Base-by-base conservation (phyloP, 2,113 vertebrate species). In the Thomomys bottae region DNA sequence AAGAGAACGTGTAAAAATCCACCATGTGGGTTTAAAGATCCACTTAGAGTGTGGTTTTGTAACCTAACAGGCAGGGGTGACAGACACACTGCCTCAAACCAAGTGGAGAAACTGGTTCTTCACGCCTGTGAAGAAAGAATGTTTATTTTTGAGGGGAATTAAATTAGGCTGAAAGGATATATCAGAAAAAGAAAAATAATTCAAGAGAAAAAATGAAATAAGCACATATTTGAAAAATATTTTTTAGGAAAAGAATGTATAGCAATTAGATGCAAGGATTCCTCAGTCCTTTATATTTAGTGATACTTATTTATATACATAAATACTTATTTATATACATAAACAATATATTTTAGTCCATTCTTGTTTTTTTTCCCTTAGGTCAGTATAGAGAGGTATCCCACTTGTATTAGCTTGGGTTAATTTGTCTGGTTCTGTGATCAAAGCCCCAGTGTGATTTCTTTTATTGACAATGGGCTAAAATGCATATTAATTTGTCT, bases 401-500 rank as follows among this genome's bases (percentile, higher is more conserved):
- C 87, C 2, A 0, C 78, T 73, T 1, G 1, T 40, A 54, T 45
- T n/a, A 81, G 73, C 63, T 61, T 54, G 49, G 86, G 3, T 67
- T 92, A 91, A 28, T 9, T 40, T 80, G 89, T 90, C 63, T 94
- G 30, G 26, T 88, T 95, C 87, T 94, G 80, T 67, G 64, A 84
- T 94, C 92, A 90, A 12, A 84, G 73, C 73, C 85, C 61, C 73
- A 85, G 88, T 95, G 70, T 81, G 59, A 40, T 92, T 96, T 87
- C 86, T 87, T 40, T 94, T 96, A 80, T 89, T 97, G 95, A 85
- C 68, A 93, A 82, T 79, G 64, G 86, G 36, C 64, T 84, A 28
- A 84, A 80, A 84, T 87, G 94, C 92, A 88, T 78, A 88, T 36
- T 86, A 95, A 97, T 95, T 87, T 94, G 78, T 18, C 88, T 93